A percentile compares a stretch with the other conserved stretches of the same genome.
phyloP scores from a whole-genome alignment of 2,113 vertebrate species.

The Peromyscus polionotus region DNA sequence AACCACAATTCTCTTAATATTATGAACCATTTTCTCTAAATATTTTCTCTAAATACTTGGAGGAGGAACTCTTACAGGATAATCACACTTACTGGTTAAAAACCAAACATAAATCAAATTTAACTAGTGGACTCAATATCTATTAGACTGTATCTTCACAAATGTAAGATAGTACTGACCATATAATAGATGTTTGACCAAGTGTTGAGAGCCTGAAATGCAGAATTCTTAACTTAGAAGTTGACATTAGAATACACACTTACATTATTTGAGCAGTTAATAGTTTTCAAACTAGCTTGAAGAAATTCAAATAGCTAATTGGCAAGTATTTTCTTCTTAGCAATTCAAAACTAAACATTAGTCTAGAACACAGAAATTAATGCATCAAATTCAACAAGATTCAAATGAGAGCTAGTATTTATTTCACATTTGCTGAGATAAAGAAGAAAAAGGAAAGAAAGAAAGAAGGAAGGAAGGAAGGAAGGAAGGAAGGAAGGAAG shows the following conservation, averaged over 20 bases:
- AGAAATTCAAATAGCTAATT: conserved; percentile 33
- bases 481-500: not conserved
- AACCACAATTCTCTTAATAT: conserved; percentile 3
- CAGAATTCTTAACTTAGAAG: conserved; percentile 68
- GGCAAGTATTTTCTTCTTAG: conserved; percentile 9
- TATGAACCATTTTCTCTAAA: conserved; percentile 14
- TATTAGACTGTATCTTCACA: conserved; percentile 58
- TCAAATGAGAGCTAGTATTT: conserved; percentile 43
- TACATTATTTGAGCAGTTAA: conserved; percentile 51
- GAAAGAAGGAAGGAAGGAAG: accelerated
- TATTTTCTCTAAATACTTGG: not conserved
- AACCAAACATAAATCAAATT: conserved; percentile 56
- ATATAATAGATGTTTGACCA: conserved; percentile 49
- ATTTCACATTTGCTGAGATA: conserved; percentile 31
- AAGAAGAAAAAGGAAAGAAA: not conserved
- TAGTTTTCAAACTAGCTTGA: conserved; percentile 26
- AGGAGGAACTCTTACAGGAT: conserved; percentile 28
- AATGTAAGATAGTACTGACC: conserved; percentile 61
- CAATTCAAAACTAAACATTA: conserved; percentile 46
- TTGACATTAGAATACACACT: conserved; percentile 35
- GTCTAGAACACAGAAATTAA: conserved; percentile 4
- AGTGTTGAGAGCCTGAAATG: conserved; percentile 65
- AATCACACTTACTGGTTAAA: conserved; percentile 64
- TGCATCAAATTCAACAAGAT: conserved; percentile 32
- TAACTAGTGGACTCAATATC: conserved; percentile 52